Percentiles rank a stretch among this genome's conserved stretches.
phyloP scores from a whole-genome alignment of 2,888 invertebrate species.

The Microdon myrmicae region DNA sequence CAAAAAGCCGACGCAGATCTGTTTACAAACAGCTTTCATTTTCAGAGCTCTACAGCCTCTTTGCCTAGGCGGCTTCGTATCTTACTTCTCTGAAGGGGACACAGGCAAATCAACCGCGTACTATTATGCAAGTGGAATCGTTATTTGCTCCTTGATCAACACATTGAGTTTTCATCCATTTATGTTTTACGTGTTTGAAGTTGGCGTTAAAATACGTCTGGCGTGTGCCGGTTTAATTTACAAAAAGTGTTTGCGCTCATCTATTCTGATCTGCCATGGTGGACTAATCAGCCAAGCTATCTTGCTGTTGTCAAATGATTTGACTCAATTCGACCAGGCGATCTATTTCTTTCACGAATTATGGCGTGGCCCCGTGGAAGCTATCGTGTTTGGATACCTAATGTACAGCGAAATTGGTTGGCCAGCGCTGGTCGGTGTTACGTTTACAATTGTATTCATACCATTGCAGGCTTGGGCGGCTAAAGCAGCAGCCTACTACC shows the following conservation, averaged over 20 bases:
- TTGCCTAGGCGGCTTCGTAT: slow-evolving; percentile 74
- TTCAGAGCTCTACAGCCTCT: slow-evolving; percentile 73
- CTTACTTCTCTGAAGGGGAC: slow-evolving; percentile 71
- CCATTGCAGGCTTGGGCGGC: slow-evolving; percentile 80
- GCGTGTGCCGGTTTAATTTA: slow-evolving; percentile 79
- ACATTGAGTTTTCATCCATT: slow-evolving; percentile 77
- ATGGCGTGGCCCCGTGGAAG: slow-evolving; percentile 87
- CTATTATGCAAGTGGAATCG: slow-evolving; percentile 74
- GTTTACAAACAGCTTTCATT: too few species aligned
- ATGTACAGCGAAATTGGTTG: slow-evolving; percentile 72
- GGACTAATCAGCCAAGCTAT: slow-evolving; percentile 83
- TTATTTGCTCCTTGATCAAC: slow-evolving; percentile 69
- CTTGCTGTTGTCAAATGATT: slow-evolving; percentile 93
- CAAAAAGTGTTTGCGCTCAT: slow-evolving; percentile 76
- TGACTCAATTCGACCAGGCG: slow-evolving; percentile 90
- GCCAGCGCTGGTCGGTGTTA: slow-evolving; percentile 77
- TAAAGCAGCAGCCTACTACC: slow-evolving; percentile 74
- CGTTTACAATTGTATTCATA: slow-evolving; percentile 76
- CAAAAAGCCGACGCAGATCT: too few species aligned
- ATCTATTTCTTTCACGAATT: slow-evolving; percentile 89
- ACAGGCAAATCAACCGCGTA: slow-evolving; percentile 71
- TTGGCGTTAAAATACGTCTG: slow-evolving; percentile 77
- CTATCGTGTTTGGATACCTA: slow-evolving; percentile 67
- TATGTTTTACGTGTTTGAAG: slow-evolving; percentile 76
- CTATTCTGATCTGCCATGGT: slow-evolving; percentile 83